Evolutionary conservation across 2,113 vertebrate genomes (phyloP).

Genomic region (Acanthisitta chloris): DNA sequence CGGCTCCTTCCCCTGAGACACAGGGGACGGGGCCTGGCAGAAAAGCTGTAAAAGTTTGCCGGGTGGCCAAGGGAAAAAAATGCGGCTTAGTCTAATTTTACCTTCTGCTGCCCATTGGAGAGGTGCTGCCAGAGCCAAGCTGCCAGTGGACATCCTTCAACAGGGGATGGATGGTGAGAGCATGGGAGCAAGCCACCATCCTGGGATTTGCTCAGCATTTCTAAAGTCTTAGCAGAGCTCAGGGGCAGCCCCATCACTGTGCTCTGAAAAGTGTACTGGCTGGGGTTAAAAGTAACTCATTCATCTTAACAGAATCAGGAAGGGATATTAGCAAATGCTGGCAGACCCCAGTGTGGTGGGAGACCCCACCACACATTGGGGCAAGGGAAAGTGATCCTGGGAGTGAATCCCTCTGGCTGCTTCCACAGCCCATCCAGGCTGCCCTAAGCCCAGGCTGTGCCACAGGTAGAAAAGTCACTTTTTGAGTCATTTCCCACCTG

Average conservation of each 20-base stretch:
- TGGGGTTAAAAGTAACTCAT: neutral
- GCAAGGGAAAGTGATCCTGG: neutral
- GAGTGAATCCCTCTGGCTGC: neutral
- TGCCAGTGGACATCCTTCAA: neutral
- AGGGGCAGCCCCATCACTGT: neutral
- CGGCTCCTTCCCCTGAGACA: neutral
- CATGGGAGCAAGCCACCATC: neutral
- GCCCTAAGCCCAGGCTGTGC: neutral
- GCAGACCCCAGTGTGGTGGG: neutral
- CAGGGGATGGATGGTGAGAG: neutral
- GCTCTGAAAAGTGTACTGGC: neutral
- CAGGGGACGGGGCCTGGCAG: neutral
- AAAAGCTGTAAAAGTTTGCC: neutral
- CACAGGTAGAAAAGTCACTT: neutral
- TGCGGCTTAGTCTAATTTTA: neutral
- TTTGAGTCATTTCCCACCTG: neutral
- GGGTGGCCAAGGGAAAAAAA: neutral
- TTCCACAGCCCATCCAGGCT: neutral
- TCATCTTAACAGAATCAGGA: fast-evolving
- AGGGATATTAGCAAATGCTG: fast-evolving
- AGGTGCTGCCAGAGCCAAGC: neutral
- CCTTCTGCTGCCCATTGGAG: neutral
- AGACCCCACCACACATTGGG: fast-evolving
- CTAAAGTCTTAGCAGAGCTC: neutral
- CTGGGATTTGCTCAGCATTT: fast-evolving